These are phyloP conservation scores for Etheostoma nigrum DNA, from an alignment of 2,797 vertebrate species.

Conservation along the genomic window DNA sequence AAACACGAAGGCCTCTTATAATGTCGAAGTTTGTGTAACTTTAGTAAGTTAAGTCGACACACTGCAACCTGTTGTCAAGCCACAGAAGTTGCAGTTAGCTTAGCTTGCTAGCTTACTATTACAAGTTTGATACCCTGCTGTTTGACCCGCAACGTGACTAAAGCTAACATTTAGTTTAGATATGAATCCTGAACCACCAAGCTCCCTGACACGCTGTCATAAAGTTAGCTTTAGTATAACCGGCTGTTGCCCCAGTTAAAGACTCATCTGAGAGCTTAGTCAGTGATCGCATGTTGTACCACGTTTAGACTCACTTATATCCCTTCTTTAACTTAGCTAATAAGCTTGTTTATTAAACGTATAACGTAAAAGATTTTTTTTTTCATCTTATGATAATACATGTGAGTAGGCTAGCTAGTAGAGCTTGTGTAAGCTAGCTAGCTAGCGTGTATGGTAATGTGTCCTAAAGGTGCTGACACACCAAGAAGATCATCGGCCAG, in stretches of 20 bases:
- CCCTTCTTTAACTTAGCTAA: not conserved
- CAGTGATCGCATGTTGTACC: not conserved
- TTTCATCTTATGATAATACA: not conserved
- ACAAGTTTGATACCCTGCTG: conserved; percentile 31
- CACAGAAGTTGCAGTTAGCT: conserved; percentile 80
- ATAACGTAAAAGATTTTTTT: not conserved
- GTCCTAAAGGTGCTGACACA: conserved; percentile 23
- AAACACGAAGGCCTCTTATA: conserved; percentile 44
- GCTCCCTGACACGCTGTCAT: conserved; percentile 48
- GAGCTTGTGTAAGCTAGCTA: conserved; percentile 48
- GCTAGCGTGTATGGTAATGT: conserved; percentile 56
- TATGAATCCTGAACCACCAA: not conserved
- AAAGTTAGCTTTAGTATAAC: conserved; percentile 54
- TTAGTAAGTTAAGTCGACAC: conserved; percentile 63
- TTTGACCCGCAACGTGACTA: conserved; percentile 12
- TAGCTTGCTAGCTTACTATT: conserved; percentile 50
- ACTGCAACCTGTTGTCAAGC: conserved; percentile 88
- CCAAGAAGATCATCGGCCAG: too few species aligned
- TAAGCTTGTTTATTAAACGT: not conserved
- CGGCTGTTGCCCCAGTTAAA: conserved; percentile 37
- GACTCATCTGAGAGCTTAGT: not conserved
- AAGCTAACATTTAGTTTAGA: conserved; percentile 19
- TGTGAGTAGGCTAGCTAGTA: conserved; percentile 29
- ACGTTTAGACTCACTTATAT: not conserved
- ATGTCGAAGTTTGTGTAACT: conserved; percentile 66